These are phyloP conservation scores for Malachius bipustulatus DNA, from an alignment of 2,888 invertebrate species.

Conservation along the genomic window DNA sequence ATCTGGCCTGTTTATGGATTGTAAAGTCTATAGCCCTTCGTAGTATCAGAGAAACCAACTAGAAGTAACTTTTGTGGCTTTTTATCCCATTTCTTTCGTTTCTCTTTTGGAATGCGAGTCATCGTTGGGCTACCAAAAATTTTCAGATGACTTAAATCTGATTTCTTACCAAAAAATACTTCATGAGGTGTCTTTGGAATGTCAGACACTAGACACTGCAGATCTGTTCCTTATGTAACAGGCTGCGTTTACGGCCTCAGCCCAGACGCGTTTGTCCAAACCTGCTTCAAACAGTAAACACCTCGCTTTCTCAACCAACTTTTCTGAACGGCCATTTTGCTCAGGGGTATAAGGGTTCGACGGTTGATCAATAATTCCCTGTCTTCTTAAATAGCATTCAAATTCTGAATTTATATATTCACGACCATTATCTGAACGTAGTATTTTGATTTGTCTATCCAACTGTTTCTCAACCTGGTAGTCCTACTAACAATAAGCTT, in stretches of 20 bases:
- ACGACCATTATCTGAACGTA: too few species aligned
- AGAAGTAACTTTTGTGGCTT: slow-evolving; percentile 12
- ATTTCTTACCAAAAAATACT: slow-evolving; percentile 16
- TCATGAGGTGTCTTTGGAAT: slow-evolving; percentile 17
- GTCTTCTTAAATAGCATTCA: too few species aligned
- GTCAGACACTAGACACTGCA: slow-evolving; percentile 14
- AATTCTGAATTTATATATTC: too few species aligned
- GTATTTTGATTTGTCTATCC: too few species aligned
- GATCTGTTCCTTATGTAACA: slow-evolving; percentile 17
- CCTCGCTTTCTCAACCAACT: too few species aligned
- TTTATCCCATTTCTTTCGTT: slow-evolving; percentile 12
- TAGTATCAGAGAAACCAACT: slow-evolving; percentile 9
- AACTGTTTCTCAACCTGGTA: too few species aligned
- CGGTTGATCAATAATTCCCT: too few species aligned
- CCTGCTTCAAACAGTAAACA: too few species aligned
- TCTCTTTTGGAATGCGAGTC: slow-evolving; percentile 10
- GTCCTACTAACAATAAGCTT: slow-evolving; percentile 9
- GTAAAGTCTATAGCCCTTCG: slow-evolving; percentile 13
- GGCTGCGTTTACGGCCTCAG: too few species aligned
- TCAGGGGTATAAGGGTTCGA: too few species aligned
- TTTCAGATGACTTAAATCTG: slow-evolving; percentile 15
- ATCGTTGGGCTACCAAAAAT: slow-evolving; percentile 17
- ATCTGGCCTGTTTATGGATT: slow-evolving; percentile 13
- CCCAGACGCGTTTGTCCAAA: too few species aligned
- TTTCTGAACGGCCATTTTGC: too few species aligned